Evolutionary conservation across 2,797 vertebrate genomes (phyloP), one percentile per base, ranked within the genome.

Genomic region (Gila robusta): DNA sequence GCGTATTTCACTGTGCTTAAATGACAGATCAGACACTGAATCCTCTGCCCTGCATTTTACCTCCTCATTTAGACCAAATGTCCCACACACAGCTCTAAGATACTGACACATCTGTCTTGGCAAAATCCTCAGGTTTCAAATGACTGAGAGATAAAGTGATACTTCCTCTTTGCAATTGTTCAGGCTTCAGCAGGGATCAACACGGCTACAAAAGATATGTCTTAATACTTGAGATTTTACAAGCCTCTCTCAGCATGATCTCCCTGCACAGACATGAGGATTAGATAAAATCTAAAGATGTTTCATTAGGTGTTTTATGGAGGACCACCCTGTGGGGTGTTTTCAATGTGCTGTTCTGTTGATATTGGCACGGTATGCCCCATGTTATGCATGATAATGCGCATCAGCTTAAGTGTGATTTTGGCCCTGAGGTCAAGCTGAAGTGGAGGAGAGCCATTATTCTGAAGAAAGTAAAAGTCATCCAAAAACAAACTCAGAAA

Each of bases 271-370:
- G 83, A 77, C 73, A 59, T 85, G 56, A 76, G 86, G 79, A 81
- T 90, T 86, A 86, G 69, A 87, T 86, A 41, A 87, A 89, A 89
- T 89, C 69, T 52, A 32, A 87, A 80, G 83, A 66, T 66, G 78
- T 84, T 87, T 89, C 82, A 90, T 72, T 70, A 88, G 73, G 82
- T 89, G 84, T 89, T 86, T 86, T 86, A 87, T 77, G 62, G 35
- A 84, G 70, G 70, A 89, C 85, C 88, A 84, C 86, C 69, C 76
- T n/a, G 19, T 39, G 56, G 19, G 81, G 19, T 52, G 66, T 79
- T 79, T 67, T 81, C 12, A 70, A 49, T 54, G 52, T 47, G 6
- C 23, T 86, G 44, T 44, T 77, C 81, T 87, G 86, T 79, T 81
- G 49, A 86, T 84, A 54, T 44, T 76, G 69, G 70, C 52, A 35